phyloP scores from a whole-genome alignment of 2,888 invertebrate genomes.

The Zele albiditarsus region DNA sequence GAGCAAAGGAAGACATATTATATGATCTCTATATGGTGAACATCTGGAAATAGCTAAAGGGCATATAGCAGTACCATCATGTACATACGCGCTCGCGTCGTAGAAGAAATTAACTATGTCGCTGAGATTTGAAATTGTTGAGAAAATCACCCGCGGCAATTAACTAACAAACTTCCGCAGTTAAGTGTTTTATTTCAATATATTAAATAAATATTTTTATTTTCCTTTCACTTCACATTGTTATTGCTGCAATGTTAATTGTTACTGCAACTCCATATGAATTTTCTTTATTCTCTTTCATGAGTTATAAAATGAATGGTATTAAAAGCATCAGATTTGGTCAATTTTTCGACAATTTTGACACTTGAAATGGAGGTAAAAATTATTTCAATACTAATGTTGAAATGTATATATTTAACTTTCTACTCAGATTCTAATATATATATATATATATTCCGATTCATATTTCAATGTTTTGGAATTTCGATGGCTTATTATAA shows the following conservation, averaged over 20 bases:
- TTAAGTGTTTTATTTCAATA: neutral
- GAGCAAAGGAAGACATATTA: neutral
- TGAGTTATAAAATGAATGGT: too few relatives aligned
- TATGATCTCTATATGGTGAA: neutral
- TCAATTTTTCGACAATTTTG: too few relatives aligned
- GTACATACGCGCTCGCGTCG: neutral
- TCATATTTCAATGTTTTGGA: too few relatives aligned
- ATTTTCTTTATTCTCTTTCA: neutral
- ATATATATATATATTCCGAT: too few relatives aligned
- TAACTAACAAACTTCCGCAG: neutral
- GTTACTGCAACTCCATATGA: neutral
- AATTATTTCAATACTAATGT: too few relatives aligned
- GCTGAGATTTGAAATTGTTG: slow-evolving; percentile 3
- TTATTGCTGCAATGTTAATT: neutral
- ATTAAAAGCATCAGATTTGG: too few relatives aligned
- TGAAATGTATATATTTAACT: too few relatives aligned
- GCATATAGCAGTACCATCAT: slow-evolving; percentile 11
- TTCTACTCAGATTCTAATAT: too few relatives aligned
- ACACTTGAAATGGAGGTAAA: too few relatives aligned
- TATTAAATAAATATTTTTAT: neutral
- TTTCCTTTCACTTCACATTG: neutral
- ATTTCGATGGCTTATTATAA: too few relatives aligned
- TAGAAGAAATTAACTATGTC: neutral
- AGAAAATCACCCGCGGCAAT: neutral
- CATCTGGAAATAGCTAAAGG: slow-evolving; percentile 24